A percentile compares a stretch with the other conserved stretches of the same genome.
Evolutionary conservation across 1,140 invertebrate genomes (phyloP).

Genomic region (Propsilocerus akamusi): DNA sequence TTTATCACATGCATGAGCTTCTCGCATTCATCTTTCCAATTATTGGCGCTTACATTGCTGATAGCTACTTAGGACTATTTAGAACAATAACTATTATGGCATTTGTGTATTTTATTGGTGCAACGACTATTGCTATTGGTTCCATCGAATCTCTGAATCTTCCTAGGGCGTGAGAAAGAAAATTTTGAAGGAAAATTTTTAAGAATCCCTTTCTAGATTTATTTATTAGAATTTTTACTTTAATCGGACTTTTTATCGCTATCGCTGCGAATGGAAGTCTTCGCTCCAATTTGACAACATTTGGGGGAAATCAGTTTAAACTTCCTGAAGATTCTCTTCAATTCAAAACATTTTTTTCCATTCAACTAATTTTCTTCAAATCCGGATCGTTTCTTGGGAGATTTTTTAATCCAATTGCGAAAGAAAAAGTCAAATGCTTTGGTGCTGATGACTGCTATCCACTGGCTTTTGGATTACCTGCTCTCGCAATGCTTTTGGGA

Average conservation of each 20-base stretch:
- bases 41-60: neutral
- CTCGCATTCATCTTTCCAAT: neutral
- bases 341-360: slow-evolving; percentile 35
- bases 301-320: slow-evolving; percentile 48
- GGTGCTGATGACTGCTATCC: slow-evolving; percentile 36
- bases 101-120: neutral
- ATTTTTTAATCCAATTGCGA: slow-evolving; percentile 37
- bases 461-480: slow-evolving; percentile 42
- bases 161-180: neutral
- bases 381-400: slow-evolving; percentile 37
- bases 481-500: slow-evolving; percentile 30
- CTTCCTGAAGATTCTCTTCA: slow-evolving; percentile 22
- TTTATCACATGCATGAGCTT: neutral
- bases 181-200: neutral
- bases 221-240: slow-evolving; percentile 14
- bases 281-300: slow-evolving; percentile 51
- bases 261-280: slow-evolving; percentile 44
- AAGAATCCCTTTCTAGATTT: neutral
- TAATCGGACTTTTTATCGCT: slow-evolving; percentile 31
- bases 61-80: neutral
- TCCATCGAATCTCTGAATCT: neutral
- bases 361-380: slow-evolving; percentile 45
- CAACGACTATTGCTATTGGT: neutral
- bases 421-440: slow-evolving; percentile 33
- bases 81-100: neutral